Base-by-base conservation (phyloP, 2,797 vertebrate species). In the Chelon auratus region DNA sequence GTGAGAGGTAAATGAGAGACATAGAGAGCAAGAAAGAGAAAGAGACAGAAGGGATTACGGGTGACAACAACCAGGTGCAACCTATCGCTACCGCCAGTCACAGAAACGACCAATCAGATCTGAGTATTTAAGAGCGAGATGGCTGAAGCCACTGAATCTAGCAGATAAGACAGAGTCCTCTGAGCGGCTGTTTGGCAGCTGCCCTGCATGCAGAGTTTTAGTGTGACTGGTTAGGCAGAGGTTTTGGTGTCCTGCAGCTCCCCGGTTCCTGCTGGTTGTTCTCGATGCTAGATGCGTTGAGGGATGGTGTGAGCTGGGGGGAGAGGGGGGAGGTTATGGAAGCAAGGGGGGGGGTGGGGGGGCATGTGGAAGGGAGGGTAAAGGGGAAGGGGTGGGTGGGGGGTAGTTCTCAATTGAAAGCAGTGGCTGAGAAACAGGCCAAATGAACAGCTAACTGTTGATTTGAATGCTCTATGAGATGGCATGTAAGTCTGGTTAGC, bases 201-300 rank as follows among this genome's bases (percentile, higher is more conserved):
- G 22, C 36, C 76, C 64, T 66, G 53, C 64, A 24, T 65, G 52
- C 55, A 80, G 6, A 66, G 59, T 75, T 89, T 86, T 79, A 50
- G 47, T 83, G 84, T 84, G 87, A 89, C 84, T 89, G 86, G 79
- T 71, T 62, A 57, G 68, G 75, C 65, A 78, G 72, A 82, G 66
- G 77, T 81, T 85, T 90, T 72, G 78, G 74, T 68, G 78, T 89
- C 86, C 93, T 81, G 85, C 92, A 94, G 95, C 91, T 95, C 93
- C 94, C 93, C 93, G 93, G 96, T 97, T 97, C 95, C 96, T 96
- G 93, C 97, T 98, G 97, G 97, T 98, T 97, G 97, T 98, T 99
- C 96, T 98, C 96, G 82, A 94, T 95, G 91, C 89, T 72, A 89
- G 88, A 90, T 94, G 93, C 92, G 96, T 92, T 95, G 92, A 91